Conservation (phyloP, 2,888 invertebrate species). For the Deroplatys truncata region DNA sequence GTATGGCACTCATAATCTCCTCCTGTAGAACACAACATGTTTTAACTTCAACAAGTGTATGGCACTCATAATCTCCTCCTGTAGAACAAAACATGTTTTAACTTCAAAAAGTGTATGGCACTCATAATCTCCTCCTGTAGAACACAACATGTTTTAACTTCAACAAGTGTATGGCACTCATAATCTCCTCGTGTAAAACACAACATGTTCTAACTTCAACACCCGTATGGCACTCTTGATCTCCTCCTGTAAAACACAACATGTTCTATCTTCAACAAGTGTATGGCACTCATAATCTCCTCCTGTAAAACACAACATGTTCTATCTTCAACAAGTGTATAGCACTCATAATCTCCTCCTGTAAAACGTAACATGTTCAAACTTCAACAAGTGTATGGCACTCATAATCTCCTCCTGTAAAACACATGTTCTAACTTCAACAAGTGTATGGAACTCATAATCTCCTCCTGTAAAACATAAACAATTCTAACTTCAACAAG, state of each 20-base stretch:
- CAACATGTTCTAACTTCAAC: background rate
- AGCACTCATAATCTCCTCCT: slow-evolving; percentile 28
- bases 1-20: too few species aligned
- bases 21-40: too few species aligned
- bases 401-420: slow-evolving; percentile 27
- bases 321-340: slow-evolving; percentile 18
- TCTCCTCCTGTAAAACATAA: slow-evolving; percentile 23
- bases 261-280: slow-evolving; percentile 20
- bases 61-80: too few species aligned
- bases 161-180: too few species aligned
- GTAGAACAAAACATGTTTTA: too few species aligned
- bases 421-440: slow-evolving; percentile 16
- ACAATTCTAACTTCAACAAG: background rate
- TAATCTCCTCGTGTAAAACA: too few species aligned
- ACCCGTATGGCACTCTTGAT: slow-evolving; percentile 21
- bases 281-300: slow-evolving; percentile 24
- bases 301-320: slow-evolving; percentile 21
- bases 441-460: slow-evolving; percentile 19
- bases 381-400: slow-evolving; percentile 18
- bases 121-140: too few species aligned
- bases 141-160: too few species aligned
- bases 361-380: slow-evolving; percentile 11
- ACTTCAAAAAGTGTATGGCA: too few species aligned
- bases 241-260: slow-evolving; percentile 23
- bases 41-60: too few species aligned